Percentiles rank a stretch among this genome's conserved stretches.
Evolutionary conservation across 2,113 vertebrate genomes (phyloP).

Genomic region (Heloderma charlesbogerti): DNA sequence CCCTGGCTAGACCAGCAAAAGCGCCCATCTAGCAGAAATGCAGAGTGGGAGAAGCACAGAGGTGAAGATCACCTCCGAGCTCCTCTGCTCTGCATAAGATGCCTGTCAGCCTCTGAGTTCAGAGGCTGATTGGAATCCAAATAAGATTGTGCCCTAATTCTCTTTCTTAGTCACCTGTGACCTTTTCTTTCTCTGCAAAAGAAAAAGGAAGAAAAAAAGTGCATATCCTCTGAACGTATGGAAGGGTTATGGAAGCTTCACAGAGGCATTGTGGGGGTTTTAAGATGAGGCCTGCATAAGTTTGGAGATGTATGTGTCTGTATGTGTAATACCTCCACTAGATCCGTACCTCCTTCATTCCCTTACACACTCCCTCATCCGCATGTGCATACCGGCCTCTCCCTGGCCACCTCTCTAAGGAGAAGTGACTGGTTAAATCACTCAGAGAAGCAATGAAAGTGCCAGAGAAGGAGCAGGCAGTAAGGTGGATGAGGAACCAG

Average conservation of each 20-base stretch:
- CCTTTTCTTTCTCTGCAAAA: background rate
- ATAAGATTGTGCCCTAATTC: background rate
- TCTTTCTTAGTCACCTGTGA: background rate
- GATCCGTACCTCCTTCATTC: background rate
- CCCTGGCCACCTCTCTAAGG: background rate
- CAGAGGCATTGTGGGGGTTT: background rate
- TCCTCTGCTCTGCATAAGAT: too few relatives aligned
- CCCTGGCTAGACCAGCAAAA: too few relatives aligned
- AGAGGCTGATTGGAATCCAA: too few relatives aligned
- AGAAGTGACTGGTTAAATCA: background rate
- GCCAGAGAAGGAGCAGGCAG: background rate
- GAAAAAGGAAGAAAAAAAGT: background rate
- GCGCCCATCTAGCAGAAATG: too few relatives aligned
- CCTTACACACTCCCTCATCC: background rate
- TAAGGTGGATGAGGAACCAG: background rate
- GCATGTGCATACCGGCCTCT: background rate
- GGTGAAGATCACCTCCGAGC: too few relatives aligned
- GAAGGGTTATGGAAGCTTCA: background rate
- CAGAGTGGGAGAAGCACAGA: too few relatives aligned
- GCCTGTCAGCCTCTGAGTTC: too few relatives aligned
- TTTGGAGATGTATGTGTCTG: background rate
- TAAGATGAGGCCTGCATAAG: background rate
- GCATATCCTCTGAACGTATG: background rate
- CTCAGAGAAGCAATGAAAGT: background rate
- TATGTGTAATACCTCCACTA: too few relatives aligned